A percentile compares a stretch with the other conserved stretches of the same genome.
Conservation (phyloP, 1,140 invertebrate species). For the Penaeus vannamei region DNA sequence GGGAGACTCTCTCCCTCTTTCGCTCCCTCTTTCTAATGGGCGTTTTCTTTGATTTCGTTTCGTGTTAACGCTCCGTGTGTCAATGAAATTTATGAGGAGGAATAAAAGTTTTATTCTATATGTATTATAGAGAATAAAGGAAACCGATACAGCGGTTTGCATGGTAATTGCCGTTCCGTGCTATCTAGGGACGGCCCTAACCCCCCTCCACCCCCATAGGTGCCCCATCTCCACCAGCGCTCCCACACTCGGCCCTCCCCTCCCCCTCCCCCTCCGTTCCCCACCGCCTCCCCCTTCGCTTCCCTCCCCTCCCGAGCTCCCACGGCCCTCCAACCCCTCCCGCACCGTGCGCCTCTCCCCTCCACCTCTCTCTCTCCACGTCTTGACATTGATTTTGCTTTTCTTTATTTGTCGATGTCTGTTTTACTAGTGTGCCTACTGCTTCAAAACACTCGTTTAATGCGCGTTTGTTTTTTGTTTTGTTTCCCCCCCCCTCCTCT, state of each 20-base stretch:
- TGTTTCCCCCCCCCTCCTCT: too few species aligned
- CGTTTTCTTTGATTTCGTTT: conserved; percentile 29
- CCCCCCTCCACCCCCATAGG: conserved; percentile 10
- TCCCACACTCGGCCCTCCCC: not conserved
- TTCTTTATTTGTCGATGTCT: too few species aligned
- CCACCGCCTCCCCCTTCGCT: not conserved
- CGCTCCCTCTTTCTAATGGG: conserved; percentile 45
- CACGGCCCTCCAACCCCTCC: not conserved
- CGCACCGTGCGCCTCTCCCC: conserved; percentile 18
- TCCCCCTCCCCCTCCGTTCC: conserved; percentile 33
- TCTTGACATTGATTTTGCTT: not conserved
- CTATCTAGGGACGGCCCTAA: conserved; percentile 34
- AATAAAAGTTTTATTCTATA: not conserved
- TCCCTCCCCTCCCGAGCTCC: conserved; percentile 5
- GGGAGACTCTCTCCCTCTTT: conserved; percentile 55
- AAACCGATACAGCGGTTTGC: not conserved
- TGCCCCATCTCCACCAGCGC: conserved; percentile 22
- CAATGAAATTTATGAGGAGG: not conserved
- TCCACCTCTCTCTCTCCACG: not conserved
- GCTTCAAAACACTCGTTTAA: conserved; percentile 10
- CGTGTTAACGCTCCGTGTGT: not conserved
- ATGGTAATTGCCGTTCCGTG: not conserved
- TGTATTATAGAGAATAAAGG: not conserved
- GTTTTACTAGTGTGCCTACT: too few species aligned
- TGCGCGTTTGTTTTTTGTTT: not conserved